Evolutionary conservation across 2,113 vertebrate species (phyloP).

Genomic region (Azemiops feae): DNA sequence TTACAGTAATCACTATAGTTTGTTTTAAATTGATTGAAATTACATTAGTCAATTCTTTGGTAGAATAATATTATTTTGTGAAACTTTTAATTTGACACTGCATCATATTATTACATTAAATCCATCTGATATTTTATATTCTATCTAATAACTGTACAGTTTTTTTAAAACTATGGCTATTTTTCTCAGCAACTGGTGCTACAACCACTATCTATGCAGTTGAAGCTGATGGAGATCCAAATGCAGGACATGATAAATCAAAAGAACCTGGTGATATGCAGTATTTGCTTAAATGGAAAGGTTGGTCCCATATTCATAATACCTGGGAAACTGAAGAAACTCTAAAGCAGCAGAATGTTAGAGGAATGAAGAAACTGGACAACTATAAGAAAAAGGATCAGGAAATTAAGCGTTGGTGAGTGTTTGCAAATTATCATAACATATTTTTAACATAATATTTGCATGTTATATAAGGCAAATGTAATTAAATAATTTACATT

Average conservation of each 20-base stretch:
- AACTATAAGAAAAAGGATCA: slow-evolving; percentile 98
- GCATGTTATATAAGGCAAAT: not conserved
- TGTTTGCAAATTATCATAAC: not conserved
- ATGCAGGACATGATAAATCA: slow-evolving; percentile 81
- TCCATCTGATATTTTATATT: not conserved
- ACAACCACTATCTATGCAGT: slow-evolving; percentile 94
- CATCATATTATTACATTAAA: not conserved
- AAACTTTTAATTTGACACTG: not conserved
- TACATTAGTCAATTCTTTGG: not conserved
- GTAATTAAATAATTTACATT: not conserved
- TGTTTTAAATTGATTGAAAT: not conserved
- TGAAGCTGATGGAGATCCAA: slow-evolving; percentile 95
- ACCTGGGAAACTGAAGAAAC: slow-evolving; percentile 99
- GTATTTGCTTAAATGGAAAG: slow-evolving; percentile 99
- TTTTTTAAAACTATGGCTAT: not conserved
- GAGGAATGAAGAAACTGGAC: slow-evolving; percentile 98
- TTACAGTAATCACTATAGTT: not conserved
- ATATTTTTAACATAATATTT: not conserved
- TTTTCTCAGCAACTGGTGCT: slow-evolving; percentile 84
- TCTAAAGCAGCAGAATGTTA: slow-evolving; percentile 93
- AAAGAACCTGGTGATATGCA: slow-evolving; percentile 87
- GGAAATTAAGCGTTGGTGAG: slow-evolving; percentile 90
- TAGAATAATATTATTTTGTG: not conserved
- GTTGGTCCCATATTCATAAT: slow-evolving; percentile 98
- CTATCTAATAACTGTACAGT: not conserved